Evolutionary conservation across 1,140 invertebrate species (phyloP).

Genomic region (Acromyrmex charruanus): DNA sequence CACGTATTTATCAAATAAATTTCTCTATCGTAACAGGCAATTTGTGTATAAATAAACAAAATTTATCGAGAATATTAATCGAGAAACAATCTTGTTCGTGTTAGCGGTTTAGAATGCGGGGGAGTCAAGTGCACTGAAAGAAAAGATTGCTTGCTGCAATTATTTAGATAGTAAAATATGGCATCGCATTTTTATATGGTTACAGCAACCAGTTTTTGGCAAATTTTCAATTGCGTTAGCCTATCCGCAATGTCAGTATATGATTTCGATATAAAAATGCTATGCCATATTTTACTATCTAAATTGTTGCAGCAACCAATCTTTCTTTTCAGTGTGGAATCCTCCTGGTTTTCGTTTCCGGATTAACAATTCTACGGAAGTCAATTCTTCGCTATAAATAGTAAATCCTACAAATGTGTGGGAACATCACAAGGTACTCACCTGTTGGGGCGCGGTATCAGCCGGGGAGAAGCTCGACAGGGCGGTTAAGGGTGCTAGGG

Average conservation of each 20-base stretch:
- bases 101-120: neutral
- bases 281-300: too few relatives aligned
- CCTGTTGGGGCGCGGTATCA: slow-evolving; percentile 82
- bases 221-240: too few relatives aligned
- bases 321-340: neutral
- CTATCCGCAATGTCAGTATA: too few relatives aligned
- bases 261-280: too few relatives aligned
- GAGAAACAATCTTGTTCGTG: neutral
- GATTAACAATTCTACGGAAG: slow-evolving; percentile 1
- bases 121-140: neutral
- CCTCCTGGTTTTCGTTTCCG: neutral
- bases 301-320: too few relatives aligned
- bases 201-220: too few relatives aligned
- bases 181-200: too few relatives aligned
- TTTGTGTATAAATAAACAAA: neutral
- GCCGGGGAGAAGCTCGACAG: slow-evolving; percentile 84
- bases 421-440: slow-evolving; percentile 66
- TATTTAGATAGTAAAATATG: too few relatives aligned
- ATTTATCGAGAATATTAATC: neutral
- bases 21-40: neutral
- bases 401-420: neutral
- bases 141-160: too few relatives aligned
- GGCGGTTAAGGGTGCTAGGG: slow-evolving; percentile 82
- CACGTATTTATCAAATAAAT: neutral
- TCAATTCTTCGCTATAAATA: neutral